Evolutionary conservation across 2,797 vertebrate species (phyloP).

Genomic region (Erpetoichthys calabaricus): DNA sequence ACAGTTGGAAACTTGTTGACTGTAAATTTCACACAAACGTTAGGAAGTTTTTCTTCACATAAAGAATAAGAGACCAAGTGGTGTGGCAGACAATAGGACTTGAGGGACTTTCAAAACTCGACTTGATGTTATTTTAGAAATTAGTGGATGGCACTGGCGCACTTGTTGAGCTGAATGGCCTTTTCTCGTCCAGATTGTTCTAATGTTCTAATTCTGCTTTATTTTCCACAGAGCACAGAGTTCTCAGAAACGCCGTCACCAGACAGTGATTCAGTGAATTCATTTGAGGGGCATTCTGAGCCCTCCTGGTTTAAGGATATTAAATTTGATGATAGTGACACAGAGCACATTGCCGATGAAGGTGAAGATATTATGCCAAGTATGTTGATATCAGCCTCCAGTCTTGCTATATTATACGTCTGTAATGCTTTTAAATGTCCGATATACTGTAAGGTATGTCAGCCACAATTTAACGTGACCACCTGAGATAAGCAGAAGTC

Average conservation of each 20-base stretch:
- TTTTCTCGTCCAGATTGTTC: neutral
- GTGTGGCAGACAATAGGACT: no score
- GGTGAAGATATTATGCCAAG: conserved; percentile 71
- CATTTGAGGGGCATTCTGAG: conserved; percentile 89
- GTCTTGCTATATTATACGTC: neutral
- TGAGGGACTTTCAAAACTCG: no score
- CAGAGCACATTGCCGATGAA: conserved; percentile 84
- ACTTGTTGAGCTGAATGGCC: neutral
- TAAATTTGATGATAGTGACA: conserved; percentile 96
- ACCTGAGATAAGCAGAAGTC: no score
- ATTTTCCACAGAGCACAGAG: conserved; percentile 68
- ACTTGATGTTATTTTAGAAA: neutral
- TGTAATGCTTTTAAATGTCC: no score
- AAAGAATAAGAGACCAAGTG: no score
- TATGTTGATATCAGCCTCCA: conserved; percentile 42
- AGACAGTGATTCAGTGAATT: conserved; percentile 91
- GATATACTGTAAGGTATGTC: no score
- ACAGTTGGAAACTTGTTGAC: no score
- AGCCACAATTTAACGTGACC: no score
- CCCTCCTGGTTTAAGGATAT: conserved; percentile 98
- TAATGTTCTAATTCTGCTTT: neutral
- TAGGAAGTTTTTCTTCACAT: no score
- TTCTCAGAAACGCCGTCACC: conserved; percentile 94
- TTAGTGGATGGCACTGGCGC: neutral
- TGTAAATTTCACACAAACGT: no score